A percentile compares a stretch with the other conserved stretches of the same genome.
Evolutionary conservation across 2,797 vertebrate genomes (phyloP).

Genomic region (Aratinga solstitialis): DNA sequence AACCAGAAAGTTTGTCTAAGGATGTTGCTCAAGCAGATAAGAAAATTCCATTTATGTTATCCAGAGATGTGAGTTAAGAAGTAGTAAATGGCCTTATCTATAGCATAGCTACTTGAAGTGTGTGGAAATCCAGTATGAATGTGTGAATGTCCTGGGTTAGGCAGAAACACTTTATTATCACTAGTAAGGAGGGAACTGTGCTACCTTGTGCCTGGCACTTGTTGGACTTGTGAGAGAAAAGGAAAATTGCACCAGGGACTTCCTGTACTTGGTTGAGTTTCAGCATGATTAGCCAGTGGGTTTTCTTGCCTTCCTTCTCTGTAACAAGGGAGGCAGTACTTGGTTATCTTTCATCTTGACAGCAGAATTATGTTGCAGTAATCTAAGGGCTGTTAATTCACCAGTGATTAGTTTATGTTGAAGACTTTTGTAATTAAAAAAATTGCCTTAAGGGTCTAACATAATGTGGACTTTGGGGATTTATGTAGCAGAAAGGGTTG

Average conservation of each 20-base stretch:
- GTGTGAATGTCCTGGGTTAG: background rate
- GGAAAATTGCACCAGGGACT: background rate
- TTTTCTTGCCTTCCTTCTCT: background rate
- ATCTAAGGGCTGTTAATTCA: background rate
- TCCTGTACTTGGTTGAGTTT: background rate
- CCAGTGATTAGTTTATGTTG: background rate
- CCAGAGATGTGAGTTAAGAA: background rate
- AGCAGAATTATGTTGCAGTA: background rate
- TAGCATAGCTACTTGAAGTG: background rate
- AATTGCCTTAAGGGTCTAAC: background rate
- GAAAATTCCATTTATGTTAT: background rate
- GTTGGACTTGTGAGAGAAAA: background rate
- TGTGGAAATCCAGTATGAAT: background rate
- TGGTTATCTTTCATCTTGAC: background rate
- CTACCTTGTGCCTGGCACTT: background rate
- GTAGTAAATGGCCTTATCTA: background rate
- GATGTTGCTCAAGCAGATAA: background rate
- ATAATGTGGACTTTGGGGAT: background rate
- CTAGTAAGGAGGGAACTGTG: background rate
- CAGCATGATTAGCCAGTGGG: background rate
- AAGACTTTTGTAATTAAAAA: background rate
- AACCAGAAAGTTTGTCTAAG: background rate
- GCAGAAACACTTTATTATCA: background rate
- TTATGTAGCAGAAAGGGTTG: background rate
- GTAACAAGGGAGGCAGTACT: background rate